Conservation (phyloP, 2,888 invertebrate genomes). For the Drosophila anceps region DNA sequence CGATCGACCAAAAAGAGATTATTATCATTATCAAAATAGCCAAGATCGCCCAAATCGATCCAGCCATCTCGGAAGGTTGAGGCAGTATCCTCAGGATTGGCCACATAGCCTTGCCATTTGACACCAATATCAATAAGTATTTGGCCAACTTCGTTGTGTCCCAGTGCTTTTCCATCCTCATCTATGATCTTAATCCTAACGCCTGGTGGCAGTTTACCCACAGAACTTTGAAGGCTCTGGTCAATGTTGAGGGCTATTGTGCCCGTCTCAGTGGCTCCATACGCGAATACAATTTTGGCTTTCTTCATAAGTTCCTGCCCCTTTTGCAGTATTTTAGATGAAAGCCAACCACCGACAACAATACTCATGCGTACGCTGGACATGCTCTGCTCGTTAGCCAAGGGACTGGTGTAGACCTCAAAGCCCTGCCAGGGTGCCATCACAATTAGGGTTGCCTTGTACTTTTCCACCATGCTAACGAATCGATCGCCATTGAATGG, state of each 20-base stretch:
- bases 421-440: slow-evolving; percentile 65
- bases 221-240: slow-evolving; percentile 50
- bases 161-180: slow-evolving; percentile 65
- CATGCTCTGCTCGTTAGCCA: slow-evolving; percentile 39
- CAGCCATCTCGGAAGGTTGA: slow-evolving; percentile 69
- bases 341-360: slow-evolving; percentile 58
- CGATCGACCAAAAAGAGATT: slow-evolving; percentile 76
- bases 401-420: slow-evolving; percentile 51
- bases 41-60: slow-evolving; percentile 82
- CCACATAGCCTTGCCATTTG: slow-evolving; percentile 78
- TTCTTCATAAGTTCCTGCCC: slow-evolving; percentile 44
- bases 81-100: slow-evolving; percentile 63
- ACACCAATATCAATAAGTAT: slow-evolving; percentile 58
- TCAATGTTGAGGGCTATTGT: slow-evolving; percentile 52
- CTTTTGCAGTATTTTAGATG: slow-evolving; percentile 32
- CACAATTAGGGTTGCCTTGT: slow-evolving; percentile 57
- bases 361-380: slow-evolving; percentile 24
- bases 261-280: slow-evolving; percentile 66
- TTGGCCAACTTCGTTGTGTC: slow-evolving; percentile 71
- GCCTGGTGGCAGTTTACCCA: slow-evolving; percentile 65
- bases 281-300: slow-evolving; percentile 43
- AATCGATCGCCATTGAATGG: slow-evolving; percentile 62
- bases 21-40: slow-evolving; percentile 80
- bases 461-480: slow-evolving; percentile 56
- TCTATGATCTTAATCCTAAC: slow-evolving; percentile 66